Evolutionary conservation across 2,888 invertebrate species (phyloP).

Genomic region (Pollenia labialis): DNA sequence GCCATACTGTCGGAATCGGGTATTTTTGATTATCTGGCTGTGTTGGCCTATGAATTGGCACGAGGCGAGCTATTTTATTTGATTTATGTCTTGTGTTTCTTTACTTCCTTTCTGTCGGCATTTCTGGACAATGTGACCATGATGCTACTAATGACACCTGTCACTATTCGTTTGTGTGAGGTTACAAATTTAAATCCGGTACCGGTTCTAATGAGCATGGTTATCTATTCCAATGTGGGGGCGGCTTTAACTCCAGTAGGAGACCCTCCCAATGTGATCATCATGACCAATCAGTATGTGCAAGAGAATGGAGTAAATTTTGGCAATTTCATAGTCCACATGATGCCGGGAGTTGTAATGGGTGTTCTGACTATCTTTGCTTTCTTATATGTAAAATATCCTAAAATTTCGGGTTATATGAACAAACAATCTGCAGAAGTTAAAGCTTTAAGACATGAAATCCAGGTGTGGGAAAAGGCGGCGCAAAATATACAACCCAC

Average conservation of each 20-base stretch:
- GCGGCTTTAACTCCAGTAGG: slow-evolving; percentile 95
- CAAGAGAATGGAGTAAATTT: slow-evolving; percentile 88
- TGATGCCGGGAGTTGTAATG: slow-evolving; percentile 90
- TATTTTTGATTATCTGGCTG: slow-evolving; percentile 90
- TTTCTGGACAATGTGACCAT: slow-evolving; percentile 92
- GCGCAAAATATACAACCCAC: slow-evolving; percentile 90
- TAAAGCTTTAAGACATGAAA: slow-evolving; percentile 89
- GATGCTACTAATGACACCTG: slow-evolving; percentile 89
- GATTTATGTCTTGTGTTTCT: slow-evolving; percentile 88
- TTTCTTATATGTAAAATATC: slow-evolving; percentile 89
- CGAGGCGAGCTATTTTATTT: slow-evolving; percentile 89
- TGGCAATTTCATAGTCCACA: slow-evolving; percentile 90
- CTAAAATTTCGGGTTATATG: slow-evolving; percentile 87
- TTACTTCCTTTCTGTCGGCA: slow-evolving; percentile 88
- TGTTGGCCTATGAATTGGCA: slow-evolving; percentile 88
- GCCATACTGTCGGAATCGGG: slow-evolving; percentile 91
- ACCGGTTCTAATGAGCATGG: slow-evolving; percentile 92
- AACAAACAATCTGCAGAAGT: slow-evolving; percentile 88
- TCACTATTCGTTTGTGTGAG: slow-evolving; percentile 92
- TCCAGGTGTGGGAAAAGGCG: slow-evolving; percentile 91
- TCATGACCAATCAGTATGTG: slow-evolving; percentile 79
- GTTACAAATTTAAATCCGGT: slow-evolving; percentile 93
- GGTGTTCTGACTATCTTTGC: slow-evolving; percentile 88
- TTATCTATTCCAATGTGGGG: slow-evolving; percentile 95
- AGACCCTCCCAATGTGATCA: slow-evolving; percentile 89